These are phyloP conservation scores for Hydriomena furcata DNA, from an alignment of 2,888 invertebrate genomes.

Conservation along the genomic window DNA sequence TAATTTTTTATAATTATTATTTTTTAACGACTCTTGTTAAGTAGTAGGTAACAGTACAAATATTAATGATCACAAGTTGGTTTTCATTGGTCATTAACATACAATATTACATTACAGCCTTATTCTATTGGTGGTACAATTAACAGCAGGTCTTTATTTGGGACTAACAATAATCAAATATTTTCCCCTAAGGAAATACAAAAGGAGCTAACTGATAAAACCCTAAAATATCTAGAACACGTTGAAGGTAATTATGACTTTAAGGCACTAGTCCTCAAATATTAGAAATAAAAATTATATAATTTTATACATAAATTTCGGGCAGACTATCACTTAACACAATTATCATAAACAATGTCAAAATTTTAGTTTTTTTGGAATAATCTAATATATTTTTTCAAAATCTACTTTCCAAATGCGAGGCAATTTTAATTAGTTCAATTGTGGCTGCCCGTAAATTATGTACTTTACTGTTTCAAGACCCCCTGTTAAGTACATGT, in stretches of 20 bases:
- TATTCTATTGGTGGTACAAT: slow-evolving; percentile 75
- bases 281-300: slow-evolving; percentile 21
- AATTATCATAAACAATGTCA: slow-evolving; percentile 67
- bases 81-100: slow-evolving; percentile 85
- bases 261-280: slow-evolving; percentile 47
- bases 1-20: slow-evolving; percentile 79
- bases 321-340: slow-evolving; percentile 61
- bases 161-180: slow-evolving; percentile 1
- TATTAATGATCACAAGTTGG: slow-evolving; percentile 85
- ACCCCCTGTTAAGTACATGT: slow-evolving; percentile 72
- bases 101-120: slow-evolving; percentile 80
- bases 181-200: slow-evolving; percentile 5
- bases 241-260: slow-evolving; percentile 32
- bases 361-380: slow-evolving; percentile 75
- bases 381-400: slow-evolving; percentile 76
- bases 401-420: slow-evolving; percentile 83
- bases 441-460: slow-evolving; percentile 59
- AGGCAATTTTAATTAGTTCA: slow-evolving; percentile 80
- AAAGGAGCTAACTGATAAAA: neutral
- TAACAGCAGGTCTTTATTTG: slow-evolving; percentile 76
- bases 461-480: slow-evolving; percentile 51
- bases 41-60: slow-evolving; percentile 85
- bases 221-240: slow-evolving; percentile 26
- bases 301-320: slow-evolving; percentile 60
- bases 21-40: slow-evolving; percentile 84